These are phyloP conservation scores for Augochlora pura DNA, from an alignment of 1,140 invertebrate genomes.

Conservation along the genomic window DNA sequence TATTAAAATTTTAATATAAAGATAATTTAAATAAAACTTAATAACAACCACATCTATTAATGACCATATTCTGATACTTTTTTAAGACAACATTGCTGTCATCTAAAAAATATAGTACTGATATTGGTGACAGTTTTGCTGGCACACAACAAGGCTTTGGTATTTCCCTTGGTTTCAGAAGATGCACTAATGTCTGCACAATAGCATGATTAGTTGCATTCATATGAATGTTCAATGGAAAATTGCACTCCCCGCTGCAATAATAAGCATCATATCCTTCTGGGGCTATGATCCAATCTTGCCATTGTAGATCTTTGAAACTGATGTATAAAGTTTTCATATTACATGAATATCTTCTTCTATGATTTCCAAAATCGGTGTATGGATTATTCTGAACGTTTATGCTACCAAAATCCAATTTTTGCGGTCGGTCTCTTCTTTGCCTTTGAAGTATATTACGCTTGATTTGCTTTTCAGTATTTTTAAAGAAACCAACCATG, in stretches of 20 bases:
- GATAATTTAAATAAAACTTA: slow-evolving; percentile 66
- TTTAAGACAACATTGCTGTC: slow-evolving; percentile 92
- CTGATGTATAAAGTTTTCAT: slow-evolving; percentile 91
- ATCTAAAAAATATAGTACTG: slow-evolving; percentile 91
- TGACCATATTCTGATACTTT: slow-evolving; percentile 95
- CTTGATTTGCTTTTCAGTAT: slow-evolving; percentile 49
- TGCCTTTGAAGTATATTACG: neutral
- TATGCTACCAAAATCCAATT: neutral
- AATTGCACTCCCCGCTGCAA: slow-evolving; percentile 93
- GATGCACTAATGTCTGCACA: slow-evolving; percentile 92
- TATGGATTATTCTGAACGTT: slow-evolving; percentile 3
- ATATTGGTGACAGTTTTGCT: slow-evolving; percentile 88
- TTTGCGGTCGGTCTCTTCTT: neutral
- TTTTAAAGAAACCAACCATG: slow-evolving; percentile 89
- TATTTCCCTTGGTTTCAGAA: slow-evolving; percentile 86
- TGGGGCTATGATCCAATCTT: slow-evolving; percentile 95
- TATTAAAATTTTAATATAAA: neutral
- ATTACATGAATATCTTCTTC: slow-evolving; percentile 83
- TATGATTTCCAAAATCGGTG: neutral
- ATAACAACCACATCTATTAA: slow-evolving; percentile 94
- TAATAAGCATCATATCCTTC: slow-evolving; percentile 93
- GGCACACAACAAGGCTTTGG: slow-evolving; percentile 93
- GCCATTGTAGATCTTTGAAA: slow-evolving; percentile 91
- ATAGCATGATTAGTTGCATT: slow-evolving; percentile 97
- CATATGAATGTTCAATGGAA: slow-evolving; percentile 91